Evolutionary conservation across 2,888 invertebrate species (phyloP).

Genomic region (Leptopilina drosophilae): DNA sequence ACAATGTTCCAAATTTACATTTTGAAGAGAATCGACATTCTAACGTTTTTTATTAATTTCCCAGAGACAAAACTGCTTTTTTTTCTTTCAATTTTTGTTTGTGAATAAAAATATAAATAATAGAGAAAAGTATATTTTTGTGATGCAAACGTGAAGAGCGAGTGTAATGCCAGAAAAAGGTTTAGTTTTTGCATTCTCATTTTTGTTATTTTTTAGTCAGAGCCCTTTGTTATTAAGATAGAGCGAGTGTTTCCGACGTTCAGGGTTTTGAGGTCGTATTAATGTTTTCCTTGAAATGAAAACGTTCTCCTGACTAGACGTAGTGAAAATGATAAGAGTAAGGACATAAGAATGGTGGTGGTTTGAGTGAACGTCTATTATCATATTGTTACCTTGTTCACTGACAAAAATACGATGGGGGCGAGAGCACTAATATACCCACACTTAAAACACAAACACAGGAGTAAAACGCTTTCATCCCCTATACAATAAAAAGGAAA

Average conservation of each 20-base stretch:
- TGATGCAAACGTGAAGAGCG: background rate
- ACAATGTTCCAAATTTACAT: too few relatives aligned
- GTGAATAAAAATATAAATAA: too few relatives aligned
- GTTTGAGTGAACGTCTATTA: conserved; percentile 33
- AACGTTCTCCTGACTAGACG: background rate
- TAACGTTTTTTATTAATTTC: too few relatives aligned
- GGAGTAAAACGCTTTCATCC: conserved; percentile 33
- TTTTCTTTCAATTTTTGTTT: too few relatives aligned
- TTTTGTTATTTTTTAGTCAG: background rate
- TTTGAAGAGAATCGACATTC: too few relatives aligned
- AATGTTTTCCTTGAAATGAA: conserved; percentile 33
- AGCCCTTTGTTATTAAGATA: conserved; percentile 14
- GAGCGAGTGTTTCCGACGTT: conserved; percentile 38
- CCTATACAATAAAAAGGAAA: conserved; percentile 39
- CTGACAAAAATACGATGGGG: conserved; percentile 33
- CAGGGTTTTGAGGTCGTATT: conserved; percentile 18
- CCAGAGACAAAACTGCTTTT: too few relatives aligned
- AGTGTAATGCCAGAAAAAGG: background rate
- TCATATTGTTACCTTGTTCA: conserved; percentile 41
- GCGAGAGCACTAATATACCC: background rate
- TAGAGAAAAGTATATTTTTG: too few relatives aligned
- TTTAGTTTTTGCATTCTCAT: background rate
- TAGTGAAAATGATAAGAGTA: conserved; percentile 33
- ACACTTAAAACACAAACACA: background rate
- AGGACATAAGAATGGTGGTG: background rate